Percentiles rank a stretch among this genome's conserved stretches.
Evolutionary conservation across 2,888 invertebrate genomes (phyloP).

Genomic region (Acronicta leporina): DNA sequence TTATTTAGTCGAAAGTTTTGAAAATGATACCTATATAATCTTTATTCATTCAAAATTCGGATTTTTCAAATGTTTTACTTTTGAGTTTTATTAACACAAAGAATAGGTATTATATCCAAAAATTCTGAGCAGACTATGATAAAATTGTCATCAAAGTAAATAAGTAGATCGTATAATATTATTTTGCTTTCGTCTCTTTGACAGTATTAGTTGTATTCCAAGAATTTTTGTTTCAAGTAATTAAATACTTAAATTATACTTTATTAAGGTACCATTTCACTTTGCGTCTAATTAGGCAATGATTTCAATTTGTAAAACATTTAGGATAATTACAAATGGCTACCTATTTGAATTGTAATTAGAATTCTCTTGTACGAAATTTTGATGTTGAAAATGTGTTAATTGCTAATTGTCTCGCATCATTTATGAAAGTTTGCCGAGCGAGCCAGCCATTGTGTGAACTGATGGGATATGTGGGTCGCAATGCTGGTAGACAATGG

Average conservation of each 20-base stretch:
- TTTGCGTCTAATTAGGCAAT: neutral
- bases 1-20: no score
- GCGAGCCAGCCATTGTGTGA: slow-evolving; percentile 37
- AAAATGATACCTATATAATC: no score
- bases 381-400: slow-evolving; percentile 22
- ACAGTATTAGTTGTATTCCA: neutral
- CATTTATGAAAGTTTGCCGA: slow-evolving; percentile 35
- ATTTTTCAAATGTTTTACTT: no score
- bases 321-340: neutral
- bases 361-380: slow-evolving; percentile 1
- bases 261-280: neutral
- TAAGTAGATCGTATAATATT: neutral
- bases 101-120: no score
- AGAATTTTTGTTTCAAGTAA: neutral
- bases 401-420: slow-evolving; percentile 40
- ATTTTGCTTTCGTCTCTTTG: neutral
- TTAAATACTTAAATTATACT: neutral
- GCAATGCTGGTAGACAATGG: slow-evolving; percentile 27
- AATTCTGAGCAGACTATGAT: neutral
- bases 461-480: slow-evolving; percentile 34
- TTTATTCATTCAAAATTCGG: no score
- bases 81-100: no score
- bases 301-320: neutral
- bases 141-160: neutral
- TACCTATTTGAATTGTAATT: slow-evolving; percentile 1